Conservation (phyloP, 2,113 vertebrate genomes). For the Riparia riparia region DNA sequence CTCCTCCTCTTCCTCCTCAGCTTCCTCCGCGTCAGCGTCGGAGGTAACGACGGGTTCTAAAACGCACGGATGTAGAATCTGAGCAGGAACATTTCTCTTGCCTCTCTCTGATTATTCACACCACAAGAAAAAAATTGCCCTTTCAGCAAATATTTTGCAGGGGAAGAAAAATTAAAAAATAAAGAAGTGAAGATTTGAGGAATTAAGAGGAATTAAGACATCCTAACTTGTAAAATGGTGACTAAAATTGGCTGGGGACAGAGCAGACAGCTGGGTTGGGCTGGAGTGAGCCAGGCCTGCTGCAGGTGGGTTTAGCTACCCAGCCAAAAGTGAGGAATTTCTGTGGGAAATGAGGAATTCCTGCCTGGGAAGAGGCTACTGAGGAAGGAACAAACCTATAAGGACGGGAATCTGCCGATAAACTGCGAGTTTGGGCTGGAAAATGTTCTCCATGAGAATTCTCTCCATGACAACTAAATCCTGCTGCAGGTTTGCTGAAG, state of each 20-base stretch:
- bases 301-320: neutral
- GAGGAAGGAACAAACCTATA: conserved; percentile 72
- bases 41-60: conserved; percentile 48
- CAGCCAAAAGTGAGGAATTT: neutral
- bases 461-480: conserved; percentile 87
- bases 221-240: neutral
- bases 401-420: conserved; percentile 86
- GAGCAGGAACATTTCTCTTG: neutral
- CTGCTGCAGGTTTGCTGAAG: conserved; percentile 81
- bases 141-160: neutral
- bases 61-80: neutral
- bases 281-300: neutral
- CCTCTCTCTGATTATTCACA: neutral
- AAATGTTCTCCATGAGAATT: conserved; percentile 83
- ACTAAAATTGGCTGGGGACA: neutral
- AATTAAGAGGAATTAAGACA: neutral
- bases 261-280: neutral
- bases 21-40: neutral
- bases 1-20: neutral
- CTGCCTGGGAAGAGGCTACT: neutral
- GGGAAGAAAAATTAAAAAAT: fast-evolving
- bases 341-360: neutral
- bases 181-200: neutral
- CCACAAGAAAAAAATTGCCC: neutral
- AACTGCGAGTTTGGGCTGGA: conserved; percentile 84